Percentiles rank a stretch among this genome's conserved stretches.
Conservation (phyloP, 35 echinoderm and acorn worm species). For the Patiria miniata region DNA sequence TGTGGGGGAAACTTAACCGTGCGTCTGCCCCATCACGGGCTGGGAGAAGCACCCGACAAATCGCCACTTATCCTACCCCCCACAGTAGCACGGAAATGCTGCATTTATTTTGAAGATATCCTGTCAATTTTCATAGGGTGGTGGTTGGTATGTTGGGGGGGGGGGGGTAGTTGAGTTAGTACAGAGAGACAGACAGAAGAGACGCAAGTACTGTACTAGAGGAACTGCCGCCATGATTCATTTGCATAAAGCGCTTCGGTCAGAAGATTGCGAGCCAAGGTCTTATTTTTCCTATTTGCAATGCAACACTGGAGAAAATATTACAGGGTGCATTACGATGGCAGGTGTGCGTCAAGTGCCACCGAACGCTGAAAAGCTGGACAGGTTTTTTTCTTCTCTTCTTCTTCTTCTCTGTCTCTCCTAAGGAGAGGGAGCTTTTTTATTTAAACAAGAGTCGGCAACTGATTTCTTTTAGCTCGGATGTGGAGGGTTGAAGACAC, state of each 20-base stretch:
- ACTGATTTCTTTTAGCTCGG: constrained; percentile 22
- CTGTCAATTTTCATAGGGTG: neutral
- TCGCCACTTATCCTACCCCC: constrained; percentile 24
- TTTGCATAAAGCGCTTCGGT: constrained; percentile 14
- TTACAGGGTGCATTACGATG: constrained; percentile 13
- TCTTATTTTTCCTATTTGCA: constrained; percentile 18
- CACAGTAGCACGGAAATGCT: neutral
- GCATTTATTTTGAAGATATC: constrained; percentile 12
- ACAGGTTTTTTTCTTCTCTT: neutral
- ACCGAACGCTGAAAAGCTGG: neutral
- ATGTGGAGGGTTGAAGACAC: neutral
- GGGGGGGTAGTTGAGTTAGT: too few relatives aligned
- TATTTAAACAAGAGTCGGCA: constrained; percentile 10
- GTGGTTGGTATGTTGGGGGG: too few relatives aligned
- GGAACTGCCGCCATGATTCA: neutral
- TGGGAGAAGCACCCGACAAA: constrained; percentile 7
- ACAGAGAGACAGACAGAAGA: too few relatives aligned
- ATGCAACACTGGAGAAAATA: constrained; percentile 28
- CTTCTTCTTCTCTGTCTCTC: too few relatives aligned
- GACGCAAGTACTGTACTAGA: too few relatives aligned
- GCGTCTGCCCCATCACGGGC: constrained; percentile 14
- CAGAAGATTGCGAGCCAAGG: constrained; percentile 15
- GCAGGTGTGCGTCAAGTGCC: constrained; percentile 3
- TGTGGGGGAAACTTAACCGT: neutral
- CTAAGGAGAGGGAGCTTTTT: neutral